Percentiles rank a stretch among this genome's conserved stretches.
These are phyloP conservation scores for Acleris literana DNA, from an alignment of 2,888 invertebrate genomes.

Conservation along the genomic window DNA sequence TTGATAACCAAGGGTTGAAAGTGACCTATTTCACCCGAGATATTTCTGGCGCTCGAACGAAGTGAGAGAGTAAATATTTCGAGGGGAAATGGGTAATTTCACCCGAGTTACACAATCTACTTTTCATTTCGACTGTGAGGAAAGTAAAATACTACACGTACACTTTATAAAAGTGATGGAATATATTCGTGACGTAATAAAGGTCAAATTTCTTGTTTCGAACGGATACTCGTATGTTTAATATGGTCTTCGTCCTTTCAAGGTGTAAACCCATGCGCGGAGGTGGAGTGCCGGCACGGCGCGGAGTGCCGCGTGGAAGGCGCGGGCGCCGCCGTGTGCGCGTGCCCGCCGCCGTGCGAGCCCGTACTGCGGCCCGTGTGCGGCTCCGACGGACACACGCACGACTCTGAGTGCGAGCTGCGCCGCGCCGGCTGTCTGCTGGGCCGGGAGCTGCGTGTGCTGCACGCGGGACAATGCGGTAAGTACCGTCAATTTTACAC, in stretches of 20 bases:
- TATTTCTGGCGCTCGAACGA: no score
- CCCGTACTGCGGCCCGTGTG: constrained; percentile 92
- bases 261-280: constrained; percentile 94
- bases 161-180: no score
- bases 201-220: no score
- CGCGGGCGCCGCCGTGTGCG: constrained; percentile 89
- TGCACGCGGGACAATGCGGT: constrained; percentile 80
- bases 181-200: no score
- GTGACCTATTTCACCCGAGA: no score
- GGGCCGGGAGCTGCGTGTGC: constrained; percentile 72
- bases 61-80: no score
- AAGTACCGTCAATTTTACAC: constrained; percentile 27
- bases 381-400: constrained; percentile 92
- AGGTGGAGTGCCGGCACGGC: constrained; percentile 89
- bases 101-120: no score
- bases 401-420: constrained; percentile 92
- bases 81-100: no score
- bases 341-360: constrained; percentile 92
- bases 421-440: constrained; percentile 87
- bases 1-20: no score
- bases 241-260: constrained; percentile 30
- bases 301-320: constrained; percentile 93
- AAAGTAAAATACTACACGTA: no score
- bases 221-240: no score
- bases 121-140: no score